Evolutionary conservation across 2,113 vertebrate genomes (phyloP).

Genomic region (Spilogale gracilis): DNA sequence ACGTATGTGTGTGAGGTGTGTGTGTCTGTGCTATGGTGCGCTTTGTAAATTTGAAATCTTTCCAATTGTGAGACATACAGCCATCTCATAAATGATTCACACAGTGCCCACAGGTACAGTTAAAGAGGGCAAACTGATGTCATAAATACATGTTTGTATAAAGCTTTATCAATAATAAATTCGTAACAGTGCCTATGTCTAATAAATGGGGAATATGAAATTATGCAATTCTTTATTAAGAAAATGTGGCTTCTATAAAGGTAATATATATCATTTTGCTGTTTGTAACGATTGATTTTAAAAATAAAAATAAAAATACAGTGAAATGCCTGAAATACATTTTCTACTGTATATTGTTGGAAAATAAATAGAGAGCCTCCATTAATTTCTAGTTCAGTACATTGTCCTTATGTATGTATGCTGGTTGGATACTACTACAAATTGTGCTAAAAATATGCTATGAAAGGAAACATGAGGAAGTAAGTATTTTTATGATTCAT

Average conservation of each 20-base stretch:
- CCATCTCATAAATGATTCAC: conserved; percentile 83
- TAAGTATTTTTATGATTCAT: neutral
- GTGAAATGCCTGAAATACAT: neutral
- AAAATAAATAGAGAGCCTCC: neutral
- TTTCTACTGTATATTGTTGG: neutral
- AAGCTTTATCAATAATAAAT: conserved; percentile 85
- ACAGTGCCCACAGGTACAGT: conserved; percentile 76
- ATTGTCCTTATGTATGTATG: neutral
- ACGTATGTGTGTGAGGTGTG: neutral
- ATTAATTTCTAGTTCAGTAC: conserved; percentile 41
- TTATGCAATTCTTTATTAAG: conserved; percentile 60
- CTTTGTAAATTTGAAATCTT: conserved; percentile 69
- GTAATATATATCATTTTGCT: neutral
- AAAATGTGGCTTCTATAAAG: conserved; percentile 15
- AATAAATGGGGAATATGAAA: conserved; percentile 72
- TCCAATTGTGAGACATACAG: conserved; percentile 69
- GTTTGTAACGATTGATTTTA: neutral
- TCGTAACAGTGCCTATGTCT: conserved; percentile 67
- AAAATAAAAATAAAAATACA: conserved; percentile 14
- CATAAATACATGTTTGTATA: conserved; percentile 77
- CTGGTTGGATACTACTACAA: neutral
- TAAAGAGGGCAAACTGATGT: conserved; percentile 79
- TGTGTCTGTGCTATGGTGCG: neutral
- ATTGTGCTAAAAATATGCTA: neutral
- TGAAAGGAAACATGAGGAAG: neutral